phyloP scores from a whole-genome alignment of 2,113 vertebrate species.

The Gopherus flavomarginatus region DNA sequence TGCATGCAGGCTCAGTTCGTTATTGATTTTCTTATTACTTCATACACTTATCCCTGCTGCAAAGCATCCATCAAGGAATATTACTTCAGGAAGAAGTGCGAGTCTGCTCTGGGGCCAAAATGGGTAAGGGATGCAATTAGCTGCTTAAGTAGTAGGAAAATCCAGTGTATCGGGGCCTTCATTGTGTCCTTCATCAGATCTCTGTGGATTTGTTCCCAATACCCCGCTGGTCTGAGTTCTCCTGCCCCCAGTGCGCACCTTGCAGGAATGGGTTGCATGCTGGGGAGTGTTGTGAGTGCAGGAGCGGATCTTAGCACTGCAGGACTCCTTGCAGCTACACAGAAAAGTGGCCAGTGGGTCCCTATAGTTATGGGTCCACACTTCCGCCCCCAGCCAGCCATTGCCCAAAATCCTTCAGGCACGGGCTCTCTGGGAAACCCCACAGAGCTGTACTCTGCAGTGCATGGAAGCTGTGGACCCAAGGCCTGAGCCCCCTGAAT shows the following conservation, averaged over 20 bases:
- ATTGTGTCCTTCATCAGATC: not conserved
- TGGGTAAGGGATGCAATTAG: constrained; percentile 70
- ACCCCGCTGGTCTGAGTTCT: not conserved
- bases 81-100: constrained; percentile 83
- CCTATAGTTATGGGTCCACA: not conserved
- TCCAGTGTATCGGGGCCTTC: not conserved
- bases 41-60: constrained; percentile 39
- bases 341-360: not conserved
- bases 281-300: not conserved
- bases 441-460: not conserved
- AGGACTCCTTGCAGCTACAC: not conserved
- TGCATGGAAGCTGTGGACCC: not conserved
- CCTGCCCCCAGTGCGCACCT: no score
- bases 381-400: not conserved
- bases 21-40: constrained; percentile 81
- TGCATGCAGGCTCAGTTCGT: constrained; percentile 76
- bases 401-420: not conserved
- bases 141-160: not conserved
- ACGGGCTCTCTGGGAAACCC: not conserved
- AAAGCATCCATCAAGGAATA: constrained; percentile 74
- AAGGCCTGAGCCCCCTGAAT: not conserved
- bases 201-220: not conserved
- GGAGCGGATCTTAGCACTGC: not conserved
- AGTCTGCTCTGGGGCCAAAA: constrained; percentile 74
- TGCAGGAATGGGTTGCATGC: not conserved